Base-by-base conservation (phyloP, 2,113 vertebrate species). In the Tympanuchus pallidicinctus region DNA sequence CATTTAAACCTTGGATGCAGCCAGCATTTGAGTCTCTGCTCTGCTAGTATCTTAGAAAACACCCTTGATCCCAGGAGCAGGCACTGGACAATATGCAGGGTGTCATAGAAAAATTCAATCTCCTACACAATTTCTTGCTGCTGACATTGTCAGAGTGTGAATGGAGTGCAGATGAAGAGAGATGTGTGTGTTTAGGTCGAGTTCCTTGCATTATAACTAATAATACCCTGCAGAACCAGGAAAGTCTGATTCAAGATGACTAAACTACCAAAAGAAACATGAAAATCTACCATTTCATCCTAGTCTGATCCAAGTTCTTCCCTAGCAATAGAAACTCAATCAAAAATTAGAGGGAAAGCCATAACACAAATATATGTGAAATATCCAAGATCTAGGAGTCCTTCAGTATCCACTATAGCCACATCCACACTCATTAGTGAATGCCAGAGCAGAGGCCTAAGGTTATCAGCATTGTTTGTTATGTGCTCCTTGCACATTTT, bases 191-290 rank as follows among this genome's bases (percentile, higher is more conserved):
- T 34, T 91, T 43, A 63, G 13, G 8, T 7, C 34, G 50, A 61
- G 63, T 67, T 86, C 54, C 16, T 69, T 63, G n/a, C 34, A 16
- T 8, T 63, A 34, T 48, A 74, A 57, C 10, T 8, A 6, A 4
- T 42, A 79, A 60, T 43, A 28, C 20, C 54, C 82, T 86, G 28
- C 27, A 73, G 42, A 25, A 81, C 56, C 38, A 61, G 22, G 11
- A 10, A 74, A 14, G 30, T 61, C 45, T 78, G 27, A 45, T 63
- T 67, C 70, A 60, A 15, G n/a, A 60, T 78, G 17, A 16, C 56
- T 61, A 10, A 84, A 8, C 2, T 43, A 50, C 21, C 0, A 1
- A 67, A 86, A 60, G 3, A n/a, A 63, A 22, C 25, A 40, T 0
- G 1, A 72, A 83, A 96, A 90, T 48, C 10, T 3, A 60, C 5